Evolutionary conservation across 1,140 invertebrate species (phyloP), one percentile per base, ranked within the genome.

Genomic region (Frieseomelitta varia): DNA sequence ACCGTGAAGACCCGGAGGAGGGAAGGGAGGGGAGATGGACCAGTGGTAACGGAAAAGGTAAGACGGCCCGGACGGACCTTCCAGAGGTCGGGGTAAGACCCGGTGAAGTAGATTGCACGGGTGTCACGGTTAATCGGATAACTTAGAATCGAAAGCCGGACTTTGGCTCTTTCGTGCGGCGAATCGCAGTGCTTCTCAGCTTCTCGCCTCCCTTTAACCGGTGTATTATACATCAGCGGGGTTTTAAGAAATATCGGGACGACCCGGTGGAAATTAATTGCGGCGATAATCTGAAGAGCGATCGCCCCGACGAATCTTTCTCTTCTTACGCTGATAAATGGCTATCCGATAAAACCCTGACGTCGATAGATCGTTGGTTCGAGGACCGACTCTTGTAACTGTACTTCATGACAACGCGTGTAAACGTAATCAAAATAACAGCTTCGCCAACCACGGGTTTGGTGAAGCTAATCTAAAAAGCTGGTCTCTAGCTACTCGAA

Each of bases 91-190:
- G 39, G 39, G 83, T 84, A 85, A 85, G 79, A 84, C 77, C 65
- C 81, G 81, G 77, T 79, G 86, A 91, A 90, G 91, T 88, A 86
- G 88, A 88, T 90, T 90, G 91, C 88, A 91, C 91, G 91, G 91
- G 89, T 92, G 88, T 92, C 92, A 91, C 88, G 87, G 85, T 89
- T 92, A 92, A 92, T 92, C 92, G 92, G 92, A 92, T 92, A 91
- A 91, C 87, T 91, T 91, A 87, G 90, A 86, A 92, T 91, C 89
- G 87, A 92, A 76, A 86, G 75, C 84, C 85, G 78, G 88, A 88
- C 82, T 90, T 85, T 77, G 87, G 87, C 69, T 90, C 90, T 87
- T 91, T 92, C 91, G 86, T 85, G 75, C 72, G 76, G 39, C 81
- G 81, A 79, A 72, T 78, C 81, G 27, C 55, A 51, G 67, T 77